Evolutionary conservation across 2,113 vertebrate genomes (phyloP).

Genomic region (Phoenicopterus ruber): DNA sequence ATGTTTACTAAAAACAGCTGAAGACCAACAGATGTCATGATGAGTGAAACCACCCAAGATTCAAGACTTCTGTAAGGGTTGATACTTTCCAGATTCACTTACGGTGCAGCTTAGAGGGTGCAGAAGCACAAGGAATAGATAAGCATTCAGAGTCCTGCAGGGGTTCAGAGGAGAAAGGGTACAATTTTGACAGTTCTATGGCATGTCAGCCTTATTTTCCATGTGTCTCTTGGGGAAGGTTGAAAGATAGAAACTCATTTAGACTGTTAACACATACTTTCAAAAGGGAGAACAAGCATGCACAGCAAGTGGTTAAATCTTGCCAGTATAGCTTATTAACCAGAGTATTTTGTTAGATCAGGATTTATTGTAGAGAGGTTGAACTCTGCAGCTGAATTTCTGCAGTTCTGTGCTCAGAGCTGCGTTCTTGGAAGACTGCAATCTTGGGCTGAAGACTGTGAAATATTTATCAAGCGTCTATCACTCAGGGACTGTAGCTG

Average conservation of each 20-base stretch:
- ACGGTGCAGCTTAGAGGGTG: background rate
- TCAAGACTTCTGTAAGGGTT: background rate
- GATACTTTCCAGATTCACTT: background rate
- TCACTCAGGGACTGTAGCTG: background rate
- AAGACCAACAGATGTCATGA: background rate
- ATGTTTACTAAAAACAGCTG: background rate
- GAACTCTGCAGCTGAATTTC: background rate
- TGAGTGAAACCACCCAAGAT: background rate
- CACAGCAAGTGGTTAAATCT: background rate
- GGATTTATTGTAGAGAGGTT: background rate
- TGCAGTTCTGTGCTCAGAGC: background rate
- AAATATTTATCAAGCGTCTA: background rate
- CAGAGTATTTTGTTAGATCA: background rate
- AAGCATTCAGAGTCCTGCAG: background rate
- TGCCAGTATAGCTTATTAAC: background rate
- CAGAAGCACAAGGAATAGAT: background rate
- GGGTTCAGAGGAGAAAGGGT: background rate
- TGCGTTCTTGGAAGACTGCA: background rate
- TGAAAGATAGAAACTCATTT: background rate
- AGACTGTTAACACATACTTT: background rate
- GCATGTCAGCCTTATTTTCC: background rate
- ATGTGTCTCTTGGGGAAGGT: background rate
- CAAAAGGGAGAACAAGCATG: background rate
- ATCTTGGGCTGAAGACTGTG: background rate
- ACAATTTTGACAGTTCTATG: background rate